Evolutionary conservation across 2,113 vertebrate species (phyloP).

Genomic region (Rhabdomys dilectus): DNA sequence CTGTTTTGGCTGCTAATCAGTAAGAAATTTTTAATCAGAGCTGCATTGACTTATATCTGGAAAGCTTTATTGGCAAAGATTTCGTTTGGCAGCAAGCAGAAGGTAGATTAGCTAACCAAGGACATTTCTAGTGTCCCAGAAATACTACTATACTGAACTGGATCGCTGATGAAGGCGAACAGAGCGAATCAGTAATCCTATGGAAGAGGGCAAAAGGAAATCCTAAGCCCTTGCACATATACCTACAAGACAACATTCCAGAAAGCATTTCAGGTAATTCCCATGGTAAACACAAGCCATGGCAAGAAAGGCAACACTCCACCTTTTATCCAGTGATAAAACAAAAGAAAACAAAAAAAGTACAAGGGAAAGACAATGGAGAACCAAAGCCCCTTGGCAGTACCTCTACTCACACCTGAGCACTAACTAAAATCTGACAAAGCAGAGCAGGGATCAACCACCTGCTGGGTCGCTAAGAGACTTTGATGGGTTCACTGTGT

Average conservation of each 20-base stretch:
- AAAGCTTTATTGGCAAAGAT: neutral
- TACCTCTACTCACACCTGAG: neutral
- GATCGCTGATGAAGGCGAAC: neutral
- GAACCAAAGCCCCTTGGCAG: neutral
- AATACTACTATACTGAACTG: neutral
- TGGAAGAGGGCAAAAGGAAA: neutral
- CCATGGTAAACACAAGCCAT: neutral
- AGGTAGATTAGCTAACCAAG: neutral
- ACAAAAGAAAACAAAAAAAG: neutral
- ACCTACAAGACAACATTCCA: neutral
- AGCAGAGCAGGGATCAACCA: neutral
- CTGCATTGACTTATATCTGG: neutral
- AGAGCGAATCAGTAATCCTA: conserved; percentile 26
- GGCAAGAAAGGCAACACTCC: conserved; percentile 1
- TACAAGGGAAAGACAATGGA: neutral
- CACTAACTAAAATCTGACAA: neutral
- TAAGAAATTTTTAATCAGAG: conserved; percentile 45
- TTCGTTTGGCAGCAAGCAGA: neutral
- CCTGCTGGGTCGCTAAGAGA: neutral
- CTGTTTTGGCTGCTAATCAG: neutral
- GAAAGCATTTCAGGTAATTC: neutral
- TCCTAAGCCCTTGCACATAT: neutral
- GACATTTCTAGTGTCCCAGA: neutral
- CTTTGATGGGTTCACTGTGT: neutral
- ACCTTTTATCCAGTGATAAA: neutral